phyloP scores from a whole-genome alignment of 2,113 vertebrate species.

The Orycteropus afer region DNA sequence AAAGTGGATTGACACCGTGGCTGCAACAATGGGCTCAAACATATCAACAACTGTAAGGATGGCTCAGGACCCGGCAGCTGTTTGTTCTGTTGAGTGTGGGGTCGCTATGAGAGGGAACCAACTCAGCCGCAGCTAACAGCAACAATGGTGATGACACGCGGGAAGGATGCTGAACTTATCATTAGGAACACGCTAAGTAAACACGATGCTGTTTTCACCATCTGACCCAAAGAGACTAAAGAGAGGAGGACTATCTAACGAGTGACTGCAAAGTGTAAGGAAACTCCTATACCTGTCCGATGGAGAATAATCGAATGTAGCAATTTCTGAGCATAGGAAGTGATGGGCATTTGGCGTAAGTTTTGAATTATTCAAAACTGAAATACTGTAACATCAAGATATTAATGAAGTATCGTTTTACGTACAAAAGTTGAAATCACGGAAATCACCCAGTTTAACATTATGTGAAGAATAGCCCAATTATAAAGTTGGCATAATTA shows the following conservation, averaged over 20 bases:
- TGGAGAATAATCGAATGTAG: background rate
- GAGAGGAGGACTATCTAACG: background rate
- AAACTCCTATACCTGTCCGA: background rate
- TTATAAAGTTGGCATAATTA: background rate
- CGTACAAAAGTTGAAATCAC: background rate
- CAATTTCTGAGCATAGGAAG: background rate
- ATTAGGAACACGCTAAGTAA: constrained; percentile 43
- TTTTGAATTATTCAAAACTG: background rate
- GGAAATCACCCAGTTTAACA: background rate
- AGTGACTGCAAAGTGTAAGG: background rate
- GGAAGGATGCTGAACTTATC: background rate
- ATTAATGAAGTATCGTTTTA: constrained; percentile 37
- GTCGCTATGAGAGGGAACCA: background rate
- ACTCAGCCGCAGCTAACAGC: background rate
- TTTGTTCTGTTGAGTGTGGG: background rate
- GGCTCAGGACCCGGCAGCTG: background rate
- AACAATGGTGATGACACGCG: background rate
- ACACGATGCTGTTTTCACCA: constrained; percentile 1
- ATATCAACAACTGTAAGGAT: background rate
- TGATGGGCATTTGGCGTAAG: background rate
- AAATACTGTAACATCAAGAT: constrained; percentile 44
- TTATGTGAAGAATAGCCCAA: background rate
- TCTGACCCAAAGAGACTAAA: background rate
- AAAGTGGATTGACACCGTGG: background rate
- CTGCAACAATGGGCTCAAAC: background rate